Conservation (phyloP, 2,113 vertebrate species). For the Eudyptes chrysolophus region DNA sequence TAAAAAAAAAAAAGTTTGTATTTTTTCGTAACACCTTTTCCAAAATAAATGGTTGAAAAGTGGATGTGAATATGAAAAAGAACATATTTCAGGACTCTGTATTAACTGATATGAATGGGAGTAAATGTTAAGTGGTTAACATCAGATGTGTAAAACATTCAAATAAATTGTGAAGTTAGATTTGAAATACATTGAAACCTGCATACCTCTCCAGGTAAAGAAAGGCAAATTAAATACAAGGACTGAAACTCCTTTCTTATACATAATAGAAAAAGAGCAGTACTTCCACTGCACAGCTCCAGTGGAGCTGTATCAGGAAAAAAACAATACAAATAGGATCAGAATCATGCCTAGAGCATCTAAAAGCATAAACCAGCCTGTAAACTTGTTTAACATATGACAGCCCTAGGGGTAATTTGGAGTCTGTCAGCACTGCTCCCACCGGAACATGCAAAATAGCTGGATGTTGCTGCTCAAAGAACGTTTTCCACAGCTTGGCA, state of each 20-base stretch:
- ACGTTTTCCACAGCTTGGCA: neutral
- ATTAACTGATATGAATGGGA: neutral
- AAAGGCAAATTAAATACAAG: neutral
- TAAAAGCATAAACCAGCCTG: neutral
- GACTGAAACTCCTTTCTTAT: neutral
- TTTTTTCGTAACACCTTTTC: neutral
- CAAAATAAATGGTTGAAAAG: neutral
- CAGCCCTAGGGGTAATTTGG: neutral
- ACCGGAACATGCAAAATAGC: neutral
- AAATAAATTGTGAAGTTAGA: neutral
- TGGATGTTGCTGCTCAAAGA: neutral
- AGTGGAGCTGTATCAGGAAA: neutral
- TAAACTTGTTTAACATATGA: slow-evolving; percentile 20
- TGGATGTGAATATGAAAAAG: neutral
- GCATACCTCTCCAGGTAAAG: neutral
- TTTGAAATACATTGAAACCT: neutral
- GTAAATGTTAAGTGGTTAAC: neutral
- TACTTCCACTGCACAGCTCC: neutral
- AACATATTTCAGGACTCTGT: neutral
- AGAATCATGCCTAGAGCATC: neutral
- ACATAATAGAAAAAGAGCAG: neutral
- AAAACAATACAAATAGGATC: neutral
- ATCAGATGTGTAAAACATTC: neutral
- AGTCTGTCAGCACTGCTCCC: neutral
- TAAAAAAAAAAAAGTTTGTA: neutral